Conservation (phyloP, 1,140 invertebrate genomes). For the Lycorma delicatula region DNA sequence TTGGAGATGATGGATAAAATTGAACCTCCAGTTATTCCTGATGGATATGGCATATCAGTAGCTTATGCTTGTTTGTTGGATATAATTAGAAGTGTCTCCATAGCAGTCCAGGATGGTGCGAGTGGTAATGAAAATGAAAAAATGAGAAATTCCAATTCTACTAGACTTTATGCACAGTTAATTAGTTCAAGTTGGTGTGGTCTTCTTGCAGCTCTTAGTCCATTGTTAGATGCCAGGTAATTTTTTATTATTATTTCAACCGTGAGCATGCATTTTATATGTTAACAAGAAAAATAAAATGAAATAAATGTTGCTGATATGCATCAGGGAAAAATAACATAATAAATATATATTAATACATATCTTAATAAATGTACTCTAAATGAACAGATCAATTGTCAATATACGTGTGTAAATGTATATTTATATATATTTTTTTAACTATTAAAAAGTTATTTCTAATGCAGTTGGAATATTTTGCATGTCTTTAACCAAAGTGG, state of each 20-base stretch:
- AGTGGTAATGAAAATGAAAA: conserved; percentile 40
- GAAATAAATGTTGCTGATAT: too few species aligned
- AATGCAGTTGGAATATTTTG: too few species aligned
- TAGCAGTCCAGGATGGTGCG: conserved; percentile 46
- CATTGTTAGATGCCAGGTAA: conserved; percentile 84
- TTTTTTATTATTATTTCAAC: conserved; percentile 15
- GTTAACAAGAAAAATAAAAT: too few species aligned
- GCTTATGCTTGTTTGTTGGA: conserved; percentile 88
- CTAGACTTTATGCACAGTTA: conserved; percentile 59
- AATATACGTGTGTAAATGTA: too few species aligned
- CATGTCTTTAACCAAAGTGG: too few species aligned
- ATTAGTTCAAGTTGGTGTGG: conserved; percentile 95
- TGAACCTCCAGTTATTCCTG: conserved; percentile 84
- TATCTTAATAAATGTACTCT: too few species aligned
- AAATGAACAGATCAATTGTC: too few species aligned
- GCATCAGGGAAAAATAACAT: too few species aligned
- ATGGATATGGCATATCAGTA: conserved; percentile 92
- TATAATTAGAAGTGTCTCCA: conserved; percentile 69
- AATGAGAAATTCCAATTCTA: conserved; percentile 40
- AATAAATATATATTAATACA: too few species aligned
- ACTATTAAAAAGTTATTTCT: too few species aligned
- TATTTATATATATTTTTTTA: too few species aligned
- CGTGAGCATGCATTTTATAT: background rate
- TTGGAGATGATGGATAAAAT: conserved; percentile 91
- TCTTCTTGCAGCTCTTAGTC: conserved; percentile 79